Evolutionary conservation across 92 coral and sea anemone species (phyloP), one percentile per base, ranked within the genome.

Genomic region (Montipora capitata): DNA sequence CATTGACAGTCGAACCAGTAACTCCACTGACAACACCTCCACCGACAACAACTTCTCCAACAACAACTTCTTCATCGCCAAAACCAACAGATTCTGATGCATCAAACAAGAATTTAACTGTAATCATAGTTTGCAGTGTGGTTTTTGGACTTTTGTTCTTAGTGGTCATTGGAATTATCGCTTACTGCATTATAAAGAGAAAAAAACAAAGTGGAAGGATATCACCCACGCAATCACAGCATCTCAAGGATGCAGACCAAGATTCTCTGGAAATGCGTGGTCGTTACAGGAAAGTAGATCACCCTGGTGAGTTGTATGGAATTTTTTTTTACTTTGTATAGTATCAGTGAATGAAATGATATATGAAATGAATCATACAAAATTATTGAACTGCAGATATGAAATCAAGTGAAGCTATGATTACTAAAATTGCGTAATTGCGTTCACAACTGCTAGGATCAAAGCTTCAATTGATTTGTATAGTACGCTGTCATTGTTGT

Each of bases 71-170:
- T 5, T 43, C 89, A 4, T 70, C 59, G 9, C 45, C 39, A 7
- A 49, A 80, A 9, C 48, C 95, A 2, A 75, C 90, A 8, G 85
- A 69, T 4, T 41, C 64, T 10, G 35, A 80, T 10, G 94, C 91
- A 3, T 80, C 85, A 1, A 94, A 84, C 4, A 73, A 87, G 73
- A 90, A 95, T 3, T 48, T 48, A 48, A 87, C 77, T 38, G 74
- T 91, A n/a, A 94, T 94, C 68, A 94, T 94, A 13, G 83, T 94
- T 8, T 69, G 80, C n/a, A 76, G 67, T 15, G 98, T 94, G 72
- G 80, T 90, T 68, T 89, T 95, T 3, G 91, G 82, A 10, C 67
- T 92, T 42, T 83, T 58, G 54, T 70, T 92, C 4, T 68, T 92
- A 41, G 68, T 90, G 7, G 73, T 94, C 3, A 88, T 94, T 6